Conservation (phyloP, 2,113 vertebrate genomes). For the Pangasianodon hypophthalmus region DNA sequence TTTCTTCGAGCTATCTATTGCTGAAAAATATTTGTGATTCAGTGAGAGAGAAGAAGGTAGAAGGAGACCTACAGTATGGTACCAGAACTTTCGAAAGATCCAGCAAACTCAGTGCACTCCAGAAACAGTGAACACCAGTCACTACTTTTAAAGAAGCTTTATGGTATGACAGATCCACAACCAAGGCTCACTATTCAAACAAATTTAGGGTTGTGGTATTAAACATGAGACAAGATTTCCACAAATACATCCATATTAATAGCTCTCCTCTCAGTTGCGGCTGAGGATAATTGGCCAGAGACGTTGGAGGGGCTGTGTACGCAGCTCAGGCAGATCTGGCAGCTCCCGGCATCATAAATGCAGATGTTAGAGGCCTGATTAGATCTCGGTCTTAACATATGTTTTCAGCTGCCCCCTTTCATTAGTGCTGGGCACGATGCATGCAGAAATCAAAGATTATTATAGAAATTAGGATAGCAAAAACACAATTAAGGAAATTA, state of each 20-base stretch:
- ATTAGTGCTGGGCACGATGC: constrained; percentile 84
- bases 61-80: neutral
- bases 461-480: constrained; percentile 90
- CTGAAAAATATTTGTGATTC: neutral
- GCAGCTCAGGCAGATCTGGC: constrained; percentile 63
- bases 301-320: constrained; percentile 62
- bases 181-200: constrained; percentile 34
- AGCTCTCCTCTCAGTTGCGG: constrained; percentile 61
- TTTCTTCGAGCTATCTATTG: neutral
- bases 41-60: neutral
- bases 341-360: constrained; percentile 79
- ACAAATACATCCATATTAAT: constrained; percentile 68
- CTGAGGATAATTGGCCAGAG: constrained; percentile 70
- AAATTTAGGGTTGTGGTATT: constrained; percentile 58
- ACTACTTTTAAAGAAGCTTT: neutral
- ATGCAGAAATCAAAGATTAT: constrained; percentile 87
- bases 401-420: constrained; percentile 83
- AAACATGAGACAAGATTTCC: constrained; percentile 45
- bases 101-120: neutral
- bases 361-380: constrained; percentile 84
- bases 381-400: constrained; percentile 76
- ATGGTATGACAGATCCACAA: neutral
- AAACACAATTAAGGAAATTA: constrained; percentile 98
- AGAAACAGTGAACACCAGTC: neutral
- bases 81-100: neutral